Evolutionary conservation across 2,797 vertebrate species (phyloP).

Genomic region (Tiaroga cobitis): DNA sequence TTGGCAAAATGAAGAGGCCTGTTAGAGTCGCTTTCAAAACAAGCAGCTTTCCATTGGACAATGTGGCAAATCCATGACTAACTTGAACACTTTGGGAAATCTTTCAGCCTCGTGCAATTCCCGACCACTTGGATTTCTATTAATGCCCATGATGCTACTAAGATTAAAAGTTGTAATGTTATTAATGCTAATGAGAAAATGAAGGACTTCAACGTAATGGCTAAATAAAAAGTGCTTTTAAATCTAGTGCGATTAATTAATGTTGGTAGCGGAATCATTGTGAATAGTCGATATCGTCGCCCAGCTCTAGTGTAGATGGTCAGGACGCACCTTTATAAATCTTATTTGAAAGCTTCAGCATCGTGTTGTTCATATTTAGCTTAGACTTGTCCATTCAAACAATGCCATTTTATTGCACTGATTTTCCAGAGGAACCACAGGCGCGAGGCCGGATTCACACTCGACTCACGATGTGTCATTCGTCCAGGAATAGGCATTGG

Average conservation of each 20-base stretch:
- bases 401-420: neutral
- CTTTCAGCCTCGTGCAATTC: neutral
- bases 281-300: neutral
- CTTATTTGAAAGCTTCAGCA: conserved; percentile 2
- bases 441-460: neutral
- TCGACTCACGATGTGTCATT: neutral
- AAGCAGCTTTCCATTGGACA: neutral
- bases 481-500: neutral
- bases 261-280: neutral
- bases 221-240: neutral
- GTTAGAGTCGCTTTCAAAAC: neutral
- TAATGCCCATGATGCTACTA: neutral
- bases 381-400: neutral
- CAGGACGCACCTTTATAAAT: neutral
- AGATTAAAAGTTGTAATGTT: neutral
- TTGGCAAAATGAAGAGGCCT: too few relatives aligned
- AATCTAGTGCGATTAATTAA: neutral
- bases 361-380: conserved; percentile 8
- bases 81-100: neutral
- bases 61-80: neutral
- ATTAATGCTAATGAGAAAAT: neutral
- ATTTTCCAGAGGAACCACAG: neutral
- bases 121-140: neutral
- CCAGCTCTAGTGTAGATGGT: neutral
- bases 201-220: neutral